These are phyloP conservation scores for Stenichneumon culpator DNA, from an alignment of 2,888 invertebrate species.

Conservation along the genomic window DNA sequence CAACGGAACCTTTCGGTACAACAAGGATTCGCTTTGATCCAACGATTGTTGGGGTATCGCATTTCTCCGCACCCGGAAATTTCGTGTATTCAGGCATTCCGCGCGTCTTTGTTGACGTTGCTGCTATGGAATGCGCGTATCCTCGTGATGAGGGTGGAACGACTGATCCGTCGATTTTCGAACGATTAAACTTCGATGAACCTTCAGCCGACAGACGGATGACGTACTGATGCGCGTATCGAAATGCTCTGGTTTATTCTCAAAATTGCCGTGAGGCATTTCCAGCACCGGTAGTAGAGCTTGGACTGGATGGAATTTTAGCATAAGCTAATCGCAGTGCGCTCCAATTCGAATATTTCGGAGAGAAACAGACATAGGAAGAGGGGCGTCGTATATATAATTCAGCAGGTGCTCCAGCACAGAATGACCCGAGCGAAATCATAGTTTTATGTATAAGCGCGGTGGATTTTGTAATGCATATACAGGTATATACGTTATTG, in stretches of 20 bases:
- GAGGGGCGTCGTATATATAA: not conserved
- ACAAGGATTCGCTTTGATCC: not conserved
- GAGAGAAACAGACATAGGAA: not conserved
- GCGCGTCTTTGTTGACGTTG: not conserved
- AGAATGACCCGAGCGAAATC: too few relatives aligned
- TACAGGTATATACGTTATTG: not conserved
- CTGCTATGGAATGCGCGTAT: not conserved
- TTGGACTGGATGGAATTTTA: not conserved
- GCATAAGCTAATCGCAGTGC: not conserved
- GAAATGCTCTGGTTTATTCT: not conserved
- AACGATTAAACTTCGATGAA: slow-evolving; percentile 19
- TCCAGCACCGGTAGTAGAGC: not conserved
- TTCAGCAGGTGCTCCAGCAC: not conserved
- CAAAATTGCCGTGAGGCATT: not conserved
- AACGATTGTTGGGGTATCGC: not conserved
- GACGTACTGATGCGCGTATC: not conserved
- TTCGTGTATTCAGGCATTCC: not conserved
- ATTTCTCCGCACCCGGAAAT: not conserved
- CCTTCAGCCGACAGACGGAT: not conserved
- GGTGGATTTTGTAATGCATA: not conserved
- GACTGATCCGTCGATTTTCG: slow-evolving; percentile 7
- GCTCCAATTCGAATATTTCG: not conserved
- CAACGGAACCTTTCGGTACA: too few relatives aligned
- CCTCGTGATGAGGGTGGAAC: not conserved
- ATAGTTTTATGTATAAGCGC: not conserved